Evolutionary conservation across 2,888 invertebrate genomes (phyloP), one percentile per base, ranked within the genome.

Genomic region (Drosophila subquinaria): DNA sequence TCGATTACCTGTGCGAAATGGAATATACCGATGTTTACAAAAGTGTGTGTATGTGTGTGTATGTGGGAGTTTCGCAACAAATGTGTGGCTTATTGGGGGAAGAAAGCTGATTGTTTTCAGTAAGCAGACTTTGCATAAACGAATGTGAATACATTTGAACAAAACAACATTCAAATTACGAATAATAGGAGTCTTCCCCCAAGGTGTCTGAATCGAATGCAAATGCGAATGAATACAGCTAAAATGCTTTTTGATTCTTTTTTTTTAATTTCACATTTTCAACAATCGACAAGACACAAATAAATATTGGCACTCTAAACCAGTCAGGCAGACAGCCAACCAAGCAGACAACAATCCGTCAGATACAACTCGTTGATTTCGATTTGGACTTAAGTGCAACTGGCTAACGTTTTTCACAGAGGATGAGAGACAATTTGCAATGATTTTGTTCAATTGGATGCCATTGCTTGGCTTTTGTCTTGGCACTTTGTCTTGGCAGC

Each of bases 1-100:
- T 87, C 86, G 86, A 87, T 87, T 87, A 87, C 86, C 86, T 87
- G 80, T 79, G 71, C 75, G 69, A 89, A 89, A 87, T 87, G 88
- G 86, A 85, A 79, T 81, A 82, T 70, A 76, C 63, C 48, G 69
- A 57, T 61, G 56, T 61, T 42, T 51, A 36, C 45, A 60, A 55
- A 47, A 63, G 60, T 59, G 69, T 47, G 35, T 48, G 36, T 40
- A 4, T 4, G 20, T 9, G 38, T 33, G 45, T 27, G 45, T 35
- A 17, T 17, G 42, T 30, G 43, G 33, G 20, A 43, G 38, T 43
- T 23, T 13, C 57, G 57, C 62, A 69, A 66, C 66, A 67, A 77
- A 53, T 79, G 63, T 64, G 65, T 64, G 76, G 69, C 76, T 73
- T 79, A 67, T 71, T 65, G 67, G 63, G 60, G 63, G 56, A 61